Conservation (phyloP, 2,888 invertebrate species). For the Eilema griseolum region DNA sequence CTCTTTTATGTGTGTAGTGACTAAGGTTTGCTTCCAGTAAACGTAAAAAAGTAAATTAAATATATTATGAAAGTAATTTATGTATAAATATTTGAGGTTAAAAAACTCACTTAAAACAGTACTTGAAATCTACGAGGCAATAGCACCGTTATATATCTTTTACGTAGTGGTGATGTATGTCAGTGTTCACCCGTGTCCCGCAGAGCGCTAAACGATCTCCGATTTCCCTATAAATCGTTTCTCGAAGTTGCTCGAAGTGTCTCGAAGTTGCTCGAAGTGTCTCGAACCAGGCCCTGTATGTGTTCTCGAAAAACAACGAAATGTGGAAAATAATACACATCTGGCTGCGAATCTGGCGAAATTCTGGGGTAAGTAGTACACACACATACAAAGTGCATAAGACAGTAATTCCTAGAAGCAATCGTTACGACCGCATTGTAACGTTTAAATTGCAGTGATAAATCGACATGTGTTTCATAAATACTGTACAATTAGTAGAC, state of each 20-base stretch:
- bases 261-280: too few species aligned
- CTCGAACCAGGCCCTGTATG: background rate
- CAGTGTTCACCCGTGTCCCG: slow-evolving; percentile 2
- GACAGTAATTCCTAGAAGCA: too few species aligned
- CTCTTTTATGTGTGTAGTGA: background rate
- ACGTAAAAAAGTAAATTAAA: background rate
- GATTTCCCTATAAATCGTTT: background rate
- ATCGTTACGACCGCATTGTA: too few species aligned
- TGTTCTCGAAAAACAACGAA: background rate
- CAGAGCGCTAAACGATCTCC: background rate
- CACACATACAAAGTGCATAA: too few species aligned
- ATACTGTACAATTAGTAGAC: too few species aligned
- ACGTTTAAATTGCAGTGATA: too few species aligned
- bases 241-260: background rate
- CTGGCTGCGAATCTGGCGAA: background rate
- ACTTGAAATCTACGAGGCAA: background rate
- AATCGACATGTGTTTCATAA: too few species aligned
- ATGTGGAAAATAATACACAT: background rate
- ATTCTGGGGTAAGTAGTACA: background rate
- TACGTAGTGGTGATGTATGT: background rate
- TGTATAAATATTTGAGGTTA: background rate
- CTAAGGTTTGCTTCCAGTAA: background rate
- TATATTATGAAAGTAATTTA: background rate
- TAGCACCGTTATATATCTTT: background rate
- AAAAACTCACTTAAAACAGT: background rate